These are phyloP conservation scores for Podarcis lilfordi DNA, from an alignment of 2,797 vertebrate species.

Conservation along the genomic window DNA sequence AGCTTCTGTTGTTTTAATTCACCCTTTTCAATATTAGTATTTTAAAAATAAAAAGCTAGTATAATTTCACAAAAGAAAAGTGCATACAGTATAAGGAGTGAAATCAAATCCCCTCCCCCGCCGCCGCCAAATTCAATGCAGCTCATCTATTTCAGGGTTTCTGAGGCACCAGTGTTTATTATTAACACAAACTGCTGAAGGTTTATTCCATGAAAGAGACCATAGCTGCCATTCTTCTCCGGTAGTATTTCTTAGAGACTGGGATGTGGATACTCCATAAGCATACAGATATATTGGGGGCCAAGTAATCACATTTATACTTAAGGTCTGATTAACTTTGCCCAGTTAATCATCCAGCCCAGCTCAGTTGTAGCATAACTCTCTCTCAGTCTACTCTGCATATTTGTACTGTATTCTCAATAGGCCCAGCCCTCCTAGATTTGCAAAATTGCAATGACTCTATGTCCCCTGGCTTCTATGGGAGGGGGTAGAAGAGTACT, in stretches of 20 bases:
- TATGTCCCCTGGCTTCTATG: neutral
- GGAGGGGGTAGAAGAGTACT: neutral
- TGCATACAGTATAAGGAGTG: neutral
- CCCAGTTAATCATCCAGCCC: neutral
- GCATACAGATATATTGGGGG: neutral
- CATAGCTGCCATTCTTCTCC: neutral
- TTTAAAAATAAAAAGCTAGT: neutral
- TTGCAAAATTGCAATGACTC: no score
- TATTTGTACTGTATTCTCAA: neutral
- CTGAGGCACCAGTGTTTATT: neutral
- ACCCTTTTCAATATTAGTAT: conserved; percentile 7
- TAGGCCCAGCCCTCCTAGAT: no score
- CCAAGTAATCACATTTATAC: neutral
- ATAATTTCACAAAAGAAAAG: neutral
- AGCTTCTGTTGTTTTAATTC: conserved; percentile 20
- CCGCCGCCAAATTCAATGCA: neutral
- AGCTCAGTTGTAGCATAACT: neutral
- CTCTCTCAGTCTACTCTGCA: neutral
- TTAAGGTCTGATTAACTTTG: no score
- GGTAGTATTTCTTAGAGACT: neutral
- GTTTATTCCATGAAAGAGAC: neutral
- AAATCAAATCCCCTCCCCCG: neutral
- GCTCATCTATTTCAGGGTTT: neutral
- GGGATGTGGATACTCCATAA: neutral
- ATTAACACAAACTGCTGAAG: neutral